A percentile compares a stretch with the other conserved stretches of the same genome.
phyloP scores from a whole-genome alignment of 2,888 invertebrate genomes.

The Calliopum simillimum region DNA sequence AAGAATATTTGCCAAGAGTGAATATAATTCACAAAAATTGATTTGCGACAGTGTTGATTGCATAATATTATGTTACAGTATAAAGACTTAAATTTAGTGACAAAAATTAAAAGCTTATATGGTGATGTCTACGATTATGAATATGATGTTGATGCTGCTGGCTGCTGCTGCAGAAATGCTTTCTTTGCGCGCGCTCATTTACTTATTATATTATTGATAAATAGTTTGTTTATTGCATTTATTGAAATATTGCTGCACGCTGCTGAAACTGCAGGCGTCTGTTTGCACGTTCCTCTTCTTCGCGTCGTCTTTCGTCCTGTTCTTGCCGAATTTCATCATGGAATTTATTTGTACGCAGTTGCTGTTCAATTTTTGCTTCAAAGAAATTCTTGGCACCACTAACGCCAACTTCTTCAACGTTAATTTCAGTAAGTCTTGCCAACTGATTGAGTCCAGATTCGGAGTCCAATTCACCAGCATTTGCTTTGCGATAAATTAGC shows the following conservation, averaged over 20 bases:
- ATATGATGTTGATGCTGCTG: not conserved
- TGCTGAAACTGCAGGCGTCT: conserved; percentile 88
- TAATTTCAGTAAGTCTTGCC: conserved; percentile 89
- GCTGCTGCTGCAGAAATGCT: not conserved
- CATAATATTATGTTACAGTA: too few species aligned
- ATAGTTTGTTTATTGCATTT: conserved; percentile 48
- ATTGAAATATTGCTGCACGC: conserved; percentile 87
- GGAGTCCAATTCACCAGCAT: conserved; percentile 87
- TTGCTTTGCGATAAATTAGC: conserved; percentile 86
- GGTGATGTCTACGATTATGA: conserved; percentile 12
- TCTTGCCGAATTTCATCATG: conserved; percentile 93
- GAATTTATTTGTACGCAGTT: conserved; percentile 86
- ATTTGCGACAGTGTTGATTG: too few species aligned
- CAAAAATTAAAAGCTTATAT: conserved; percentile 26
- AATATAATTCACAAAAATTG: too few species aligned
- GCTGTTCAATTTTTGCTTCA: conserved; percentile 94
- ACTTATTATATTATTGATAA: not conserved
- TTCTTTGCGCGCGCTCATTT: conserved; percentile 13
- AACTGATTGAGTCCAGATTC: conserved; percentile 89
- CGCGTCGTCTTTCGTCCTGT: conserved; percentile 86
- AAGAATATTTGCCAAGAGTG: too few species aligned
- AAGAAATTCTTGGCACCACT: conserved; percentile 96
- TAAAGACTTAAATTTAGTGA: too few species aligned
- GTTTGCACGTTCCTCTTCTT: conserved; percentile 85
- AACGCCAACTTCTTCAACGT: conserved; percentile 94